Base-by-base conservation (phyloP, 1,140 invertebrate genomes). In the Leucophenga varia region DNA sequence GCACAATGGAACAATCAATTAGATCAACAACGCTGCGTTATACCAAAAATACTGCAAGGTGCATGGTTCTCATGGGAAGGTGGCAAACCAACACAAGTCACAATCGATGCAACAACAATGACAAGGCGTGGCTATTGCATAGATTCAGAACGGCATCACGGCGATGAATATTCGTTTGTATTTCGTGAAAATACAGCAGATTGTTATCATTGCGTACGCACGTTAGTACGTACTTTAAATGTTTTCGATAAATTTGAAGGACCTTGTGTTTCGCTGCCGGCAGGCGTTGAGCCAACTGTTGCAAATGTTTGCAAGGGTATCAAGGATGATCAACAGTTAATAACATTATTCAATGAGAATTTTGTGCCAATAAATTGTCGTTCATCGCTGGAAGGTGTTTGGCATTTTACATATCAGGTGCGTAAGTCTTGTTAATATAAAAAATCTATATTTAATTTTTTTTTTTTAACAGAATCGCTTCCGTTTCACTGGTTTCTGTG, bases 391-490 rank as follows among this genome's bases (percentile, higher is more conserved):
- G 93, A 95, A 82, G 93, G 93, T 51, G 91, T 95, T 3, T 96
- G 91, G 91, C 90, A 93, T 64, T 96, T 96, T 82, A 88, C 89
- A 13, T 95, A 95, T 78, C 91, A 94, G 75, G 84, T n/a, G n/a
- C n/a, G n/a, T 83, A 72, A 69, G 49, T 36, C n/a, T 7, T 43
- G 12, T 31, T 3, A n/a, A 21, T 32, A 42, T 21, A 13, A 35
- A 40, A 13, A 8, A 13, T 43, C 25, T 19, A 46, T 49, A n/a
- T n/a, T 22, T 36, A 40, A 30, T 31, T 30, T 20, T 10, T 43
- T 28, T 32, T 45, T 12, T 41, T 56, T 72, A 74, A 40, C 49
- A 84, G 79, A 91, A 91, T 77, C 79, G 88, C 49, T 93, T 91
- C 67, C 83, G 91, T 49, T 95, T 94, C 65, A 93, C 91, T 19